Percentiles rank a stretch among this genome's conserved stretches.
Evolutionary conservation across 2,888 invertebrate species (phyloP).

Genomic region (Diaprepes abbreviatus): DNA sequence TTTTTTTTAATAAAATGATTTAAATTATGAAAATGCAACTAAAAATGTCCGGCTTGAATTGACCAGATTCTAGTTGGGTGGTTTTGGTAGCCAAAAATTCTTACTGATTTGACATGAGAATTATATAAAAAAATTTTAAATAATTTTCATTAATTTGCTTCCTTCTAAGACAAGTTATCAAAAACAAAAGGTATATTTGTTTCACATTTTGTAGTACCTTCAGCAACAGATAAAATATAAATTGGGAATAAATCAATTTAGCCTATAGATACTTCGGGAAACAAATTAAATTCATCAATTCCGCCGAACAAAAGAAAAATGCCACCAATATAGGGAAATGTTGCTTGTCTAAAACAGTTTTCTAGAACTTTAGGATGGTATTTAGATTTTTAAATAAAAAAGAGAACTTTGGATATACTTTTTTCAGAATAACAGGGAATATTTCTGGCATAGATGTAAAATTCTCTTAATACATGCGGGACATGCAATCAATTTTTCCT

Average conservation of each 20-base stretch:
- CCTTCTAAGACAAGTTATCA: constrained; percentile 1
- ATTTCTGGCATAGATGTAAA: neutral
- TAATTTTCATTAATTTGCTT: neutral
- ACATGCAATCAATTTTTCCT: neutral
- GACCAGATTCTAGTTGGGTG: no score
- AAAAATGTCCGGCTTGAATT: no score
- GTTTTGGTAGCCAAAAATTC: no score
- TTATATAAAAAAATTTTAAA: neutral
- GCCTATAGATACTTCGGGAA: constrained; percentile 8
- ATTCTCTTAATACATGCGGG: neutral
- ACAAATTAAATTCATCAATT: constrained; percentile 28
- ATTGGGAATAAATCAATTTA: constrained; percentile 18
- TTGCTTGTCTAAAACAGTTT: constrained; percentile 5
- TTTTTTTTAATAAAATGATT: no score
- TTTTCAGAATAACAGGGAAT: neutral
- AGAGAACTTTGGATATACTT: neutral
- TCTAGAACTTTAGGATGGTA: neutral
- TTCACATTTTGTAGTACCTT: constrained; percentile 4
- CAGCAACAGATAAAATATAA: constrained; percentile 16
- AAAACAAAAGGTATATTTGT: constrained; percentile 11
- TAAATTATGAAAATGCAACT: no score
- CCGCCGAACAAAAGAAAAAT: neutral
- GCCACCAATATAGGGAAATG: neutral
- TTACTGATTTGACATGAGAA: no score
- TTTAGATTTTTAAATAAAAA: neutral